Evolutionary conservation across 2,797 vertebrate species (phyloP).

Genomic region (Oreochromis grahami): DNA sequence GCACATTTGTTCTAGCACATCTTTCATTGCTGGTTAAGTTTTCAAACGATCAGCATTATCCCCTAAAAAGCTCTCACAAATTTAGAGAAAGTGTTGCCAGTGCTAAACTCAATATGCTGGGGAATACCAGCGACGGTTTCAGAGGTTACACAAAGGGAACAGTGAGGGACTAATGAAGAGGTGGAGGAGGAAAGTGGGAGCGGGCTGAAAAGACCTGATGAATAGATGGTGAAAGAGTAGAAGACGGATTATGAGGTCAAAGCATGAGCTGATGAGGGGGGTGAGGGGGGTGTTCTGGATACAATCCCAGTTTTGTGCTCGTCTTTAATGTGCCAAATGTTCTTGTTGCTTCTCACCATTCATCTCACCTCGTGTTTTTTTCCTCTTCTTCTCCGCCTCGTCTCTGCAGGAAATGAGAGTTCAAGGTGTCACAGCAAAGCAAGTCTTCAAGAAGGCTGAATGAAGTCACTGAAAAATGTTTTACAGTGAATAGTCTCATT

Average conservation of each 20-base stretch:
- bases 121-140: constrained; percentile 31
- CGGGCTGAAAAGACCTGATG: background rate
- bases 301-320: background rate
- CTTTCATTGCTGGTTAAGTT: constrained; percentile 20
- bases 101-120: background rate
- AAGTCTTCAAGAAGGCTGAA: constrained; percentile 88
- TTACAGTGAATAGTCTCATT: background rate
- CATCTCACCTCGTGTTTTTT: background rate
- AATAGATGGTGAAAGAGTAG: background rate
- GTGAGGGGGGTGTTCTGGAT: background rate
- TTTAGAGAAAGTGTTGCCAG: constrained; percentile 31
- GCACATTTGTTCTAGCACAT: background rate
- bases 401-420: constrained; percentile 66
- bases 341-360: background rate
- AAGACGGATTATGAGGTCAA: constrained; percentile 30
- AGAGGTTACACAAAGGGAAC: constrained; percentile 22
- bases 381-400: background rate
- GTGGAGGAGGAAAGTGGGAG: background rate
- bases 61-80: constrained; percentile 4
- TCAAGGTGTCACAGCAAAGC: constrained; percentile 78
- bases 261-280: background rate
- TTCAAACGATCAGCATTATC: constrained; percentile 37
- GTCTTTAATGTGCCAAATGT: constrained; percentile 26
- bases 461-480: constrained; percentile 51
- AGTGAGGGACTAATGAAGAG: constrained; percentile 8